Evolutionary conservation across 2,888 invertebrate genomes (phyloP).

Genomic region (Volucella inanis): DNA sequence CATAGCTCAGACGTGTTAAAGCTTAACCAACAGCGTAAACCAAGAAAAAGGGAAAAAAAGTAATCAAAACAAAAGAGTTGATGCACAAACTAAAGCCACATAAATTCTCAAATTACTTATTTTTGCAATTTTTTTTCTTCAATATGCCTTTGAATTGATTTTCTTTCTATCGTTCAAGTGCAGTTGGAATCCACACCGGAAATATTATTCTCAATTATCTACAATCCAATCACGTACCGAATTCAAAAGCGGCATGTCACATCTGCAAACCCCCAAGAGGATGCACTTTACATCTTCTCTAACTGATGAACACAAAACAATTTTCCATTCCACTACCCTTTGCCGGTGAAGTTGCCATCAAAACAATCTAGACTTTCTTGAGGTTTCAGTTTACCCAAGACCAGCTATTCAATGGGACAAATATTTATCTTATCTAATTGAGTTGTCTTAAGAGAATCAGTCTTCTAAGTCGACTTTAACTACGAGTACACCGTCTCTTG

Average conservation of each 20-base stretch:
- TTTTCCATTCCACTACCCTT: slow-evolving; percentile 12
- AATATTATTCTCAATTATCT: slow-evolving; percentile 66
- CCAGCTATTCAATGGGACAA: slow-evolving; percentile 30
- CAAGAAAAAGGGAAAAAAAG: slow-evolving; percentile 1
- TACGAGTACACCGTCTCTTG: slow-evolving; percentile 2
- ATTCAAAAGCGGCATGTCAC: slow-evolving; percentile 39
- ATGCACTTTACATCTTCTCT: slow-evolving; percentile 30
- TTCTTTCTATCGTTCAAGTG: slow-evolving; percentile 2
- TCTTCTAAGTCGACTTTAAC: not conserved
- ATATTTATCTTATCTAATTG: slow-evolving; percentile 64
- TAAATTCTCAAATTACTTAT: not conserved
- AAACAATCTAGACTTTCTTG: not conserved
- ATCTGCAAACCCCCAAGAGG: slow-evolving; percentile 23
- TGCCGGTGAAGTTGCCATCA: not conserved
- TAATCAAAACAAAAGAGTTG: slow-evolving; percentile 56
- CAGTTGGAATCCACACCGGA: slow-evolving; percentile 65
- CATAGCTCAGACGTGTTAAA: slow-evolving; percentile 9
- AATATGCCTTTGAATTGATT: slow-evolving; percentile 8
- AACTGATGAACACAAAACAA: slow-evolving; percentile 13
- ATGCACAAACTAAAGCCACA: slow-evolving; percentile 26
- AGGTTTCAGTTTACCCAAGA: slow-evolving; percentile 21
- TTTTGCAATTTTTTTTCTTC: slow-evolving; percentile 1
- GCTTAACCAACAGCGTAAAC: slow-evolving; percentile 17
- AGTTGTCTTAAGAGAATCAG: slow-evolving; percentile 66
- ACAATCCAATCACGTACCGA: slow-evolving; percentile 55